Conservation (phyloP, 2,113 vertebrate species). For the Pampusana beccarii region DNA sequence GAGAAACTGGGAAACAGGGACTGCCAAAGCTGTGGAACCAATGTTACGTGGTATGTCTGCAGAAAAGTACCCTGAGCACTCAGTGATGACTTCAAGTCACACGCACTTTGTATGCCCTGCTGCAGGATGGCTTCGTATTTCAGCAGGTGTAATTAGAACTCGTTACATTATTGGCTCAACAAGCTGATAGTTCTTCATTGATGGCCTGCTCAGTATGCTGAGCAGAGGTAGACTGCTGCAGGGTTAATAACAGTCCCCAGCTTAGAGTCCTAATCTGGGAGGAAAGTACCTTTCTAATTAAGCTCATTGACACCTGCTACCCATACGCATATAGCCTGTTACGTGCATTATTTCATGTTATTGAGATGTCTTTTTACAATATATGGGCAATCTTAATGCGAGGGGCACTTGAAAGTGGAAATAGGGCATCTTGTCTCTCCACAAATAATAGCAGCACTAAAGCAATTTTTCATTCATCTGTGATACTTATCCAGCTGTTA, state of each 20-base stretch:
- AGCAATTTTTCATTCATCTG: not conserved
- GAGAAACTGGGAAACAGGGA: not conserved
- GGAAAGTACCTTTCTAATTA: not conserved
- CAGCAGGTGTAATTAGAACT: not conserved
- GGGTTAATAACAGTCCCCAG: not conserved
- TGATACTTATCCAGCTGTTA: not conserved
- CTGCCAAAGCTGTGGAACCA: not conserved
- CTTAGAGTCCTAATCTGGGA: not conserved
- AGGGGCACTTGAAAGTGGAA: not conserved
- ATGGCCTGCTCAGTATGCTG: not conserved
- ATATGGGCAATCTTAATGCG: fast-evolving
- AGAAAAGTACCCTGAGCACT: not conserved
- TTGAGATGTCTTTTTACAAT: not conserved
- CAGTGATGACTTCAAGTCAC: not conserved
- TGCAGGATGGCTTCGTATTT: not conserved
- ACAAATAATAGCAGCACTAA: not conserved
- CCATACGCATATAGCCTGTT: fast-evolving
- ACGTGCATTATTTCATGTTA: fast-evolving
- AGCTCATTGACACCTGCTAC: not conserved
- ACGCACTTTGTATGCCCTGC: fast-evolving
- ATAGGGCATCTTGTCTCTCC: not conserved
- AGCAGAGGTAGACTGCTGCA: not conserved
- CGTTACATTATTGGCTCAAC: not conserved
- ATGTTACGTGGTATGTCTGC: fast-evolving
- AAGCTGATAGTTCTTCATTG: fast-evolving